Conservation (phyloP, 2,888 invertebrate species). For the Cerceris rybyensis region DNA sequence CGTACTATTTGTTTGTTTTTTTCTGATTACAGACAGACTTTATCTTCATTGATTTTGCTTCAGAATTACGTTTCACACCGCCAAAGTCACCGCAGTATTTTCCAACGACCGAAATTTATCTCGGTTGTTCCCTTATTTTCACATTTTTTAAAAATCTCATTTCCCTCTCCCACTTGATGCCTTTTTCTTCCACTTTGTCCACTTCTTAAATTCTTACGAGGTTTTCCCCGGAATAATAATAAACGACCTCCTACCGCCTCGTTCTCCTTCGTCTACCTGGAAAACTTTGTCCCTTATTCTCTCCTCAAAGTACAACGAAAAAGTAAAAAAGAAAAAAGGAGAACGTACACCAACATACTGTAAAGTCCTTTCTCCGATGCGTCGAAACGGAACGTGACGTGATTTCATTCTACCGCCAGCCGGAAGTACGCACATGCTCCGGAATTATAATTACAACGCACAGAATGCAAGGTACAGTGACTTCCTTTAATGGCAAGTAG, state of each 20-base stretch:
- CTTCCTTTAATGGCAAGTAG: no score
- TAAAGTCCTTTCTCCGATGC: conserved; percentile 6
- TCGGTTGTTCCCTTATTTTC: not conserved
- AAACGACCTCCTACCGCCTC: no score
- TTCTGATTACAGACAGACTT: no score
- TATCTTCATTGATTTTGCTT: no score
- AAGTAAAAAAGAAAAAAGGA: not conserved
- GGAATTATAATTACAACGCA: conserved; percentile 8
- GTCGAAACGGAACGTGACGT: conserved; percentile 16
- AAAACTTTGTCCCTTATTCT: not conserved
- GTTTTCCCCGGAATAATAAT: not conserved
- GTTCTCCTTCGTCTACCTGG: no score
- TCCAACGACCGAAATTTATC: not conserved
- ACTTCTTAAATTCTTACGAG: not conserved
- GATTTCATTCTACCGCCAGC: conserved; percentile 16
- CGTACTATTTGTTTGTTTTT: no score
- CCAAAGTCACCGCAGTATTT: no score
- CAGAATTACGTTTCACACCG: no score
- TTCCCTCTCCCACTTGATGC: not conserved
- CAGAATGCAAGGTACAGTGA: not conserved
- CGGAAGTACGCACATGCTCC: conserved; percentile 1
- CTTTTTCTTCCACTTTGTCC: not conserved
- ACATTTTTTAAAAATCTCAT: not conserved
- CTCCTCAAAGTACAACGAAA: conserved; percentile 2
- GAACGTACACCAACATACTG: not conserved